Conservation (phyloP, 1,140 invertebrate species). For the Hydropsyche tenuis region DNA sequence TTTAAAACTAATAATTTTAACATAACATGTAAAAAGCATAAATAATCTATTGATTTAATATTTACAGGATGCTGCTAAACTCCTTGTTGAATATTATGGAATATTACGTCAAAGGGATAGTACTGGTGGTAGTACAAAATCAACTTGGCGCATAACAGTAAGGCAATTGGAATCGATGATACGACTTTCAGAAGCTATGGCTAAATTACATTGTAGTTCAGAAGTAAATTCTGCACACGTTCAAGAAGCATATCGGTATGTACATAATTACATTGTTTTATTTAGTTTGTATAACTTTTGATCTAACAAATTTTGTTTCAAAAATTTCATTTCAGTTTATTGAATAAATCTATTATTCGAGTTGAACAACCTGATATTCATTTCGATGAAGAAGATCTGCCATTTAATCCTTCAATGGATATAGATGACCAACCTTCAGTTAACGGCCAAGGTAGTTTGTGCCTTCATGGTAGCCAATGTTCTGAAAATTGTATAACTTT, state of each 20-base stretch:
- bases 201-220: constrained; percentile 93
- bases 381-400: constrained; percentile 79
- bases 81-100: constrained; percentile 90
- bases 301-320: no score
- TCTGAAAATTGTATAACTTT: constrained; percentile 2
- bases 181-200: constrained; percentile 94
- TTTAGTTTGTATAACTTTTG: not conserved
- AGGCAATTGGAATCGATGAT: constrained; percentile 98
- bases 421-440: constrained; percentile 58
- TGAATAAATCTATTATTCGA: constrained; percentile 98
- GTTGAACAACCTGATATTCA: constrained; percentile 98
- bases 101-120: constrained; percentile 84
- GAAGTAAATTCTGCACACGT: constrained; percentile 89
- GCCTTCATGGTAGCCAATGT: no score
- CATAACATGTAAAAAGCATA: constrained; percentile 7
- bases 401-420: constrained; percentile 61
- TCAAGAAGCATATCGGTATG: constrained; percentile 81
- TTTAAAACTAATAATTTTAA: not conserved
- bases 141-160: constrained; percentile 96
- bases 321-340: constrained; percentile 66
- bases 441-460: constrained; percentile 54
- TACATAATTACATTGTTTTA: constrained; percentile 3
- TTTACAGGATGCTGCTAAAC: constrained; percentile 75
- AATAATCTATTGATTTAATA: not conserved
- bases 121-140: constrained; percentile 71